These are phyloP conservation scores for Sarcophaga rosellei DNA, from an alignment of 2,888 invertebrate species.

Conservation along the genomic window DNA sequence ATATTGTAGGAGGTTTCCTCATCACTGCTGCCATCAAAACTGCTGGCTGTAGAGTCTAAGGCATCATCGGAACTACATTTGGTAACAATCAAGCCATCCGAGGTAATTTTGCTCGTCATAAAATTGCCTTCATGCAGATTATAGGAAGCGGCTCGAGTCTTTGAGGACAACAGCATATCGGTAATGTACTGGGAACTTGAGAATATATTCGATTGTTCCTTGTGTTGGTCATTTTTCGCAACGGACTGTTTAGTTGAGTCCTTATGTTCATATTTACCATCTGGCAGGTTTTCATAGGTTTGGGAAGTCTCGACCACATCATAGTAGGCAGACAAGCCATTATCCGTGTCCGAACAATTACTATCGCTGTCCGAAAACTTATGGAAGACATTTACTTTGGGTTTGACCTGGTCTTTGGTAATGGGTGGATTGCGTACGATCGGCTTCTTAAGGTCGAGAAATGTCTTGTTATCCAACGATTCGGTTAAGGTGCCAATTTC, in stretches of 20 bases:
- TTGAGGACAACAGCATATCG: slow-evolving; percentile 80
- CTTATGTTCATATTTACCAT: slow-evolving; percentile 76
- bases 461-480: slow-evolving; percentile 77
- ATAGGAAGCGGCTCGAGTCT: slow-evolving; percentile 80
- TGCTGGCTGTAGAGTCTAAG: slow-evolving; percentile 80
- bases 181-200: slow-evolving; percentile 80
- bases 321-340: slow-evolving; percentile 80
- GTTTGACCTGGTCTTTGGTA: slow-evolving; percentile 86
- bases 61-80: slow-evolving; percentile 81
- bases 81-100: slow-evolving; percentile 81
- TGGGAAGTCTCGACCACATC: slow-evolving; percentile 80
- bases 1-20: slow-evolving; percentile 81
- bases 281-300: slow-evolving; percentile 80
- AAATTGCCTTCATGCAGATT: slow-evolving; percentile 81
- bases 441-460: slow-evolving; percentile 81
- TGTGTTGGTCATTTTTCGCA: slow-evolving; percentile 4
- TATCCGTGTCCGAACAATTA: slow-evolving; percentile 84
- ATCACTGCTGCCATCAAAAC: slow-evolving; percentile 81
- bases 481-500: slow-evolving; percentile 78
- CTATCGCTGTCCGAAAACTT: slow-evolving; percentile 84
- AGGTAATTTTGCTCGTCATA: slow-evolving; percentile 81
- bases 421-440: slow-evolving; percentile 85
- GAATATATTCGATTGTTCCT: slow-evolving; percentile 69
- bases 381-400: slow-evolving; percentile 85
- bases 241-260: slow-evolving; percentile 58